Evolutionary conservation across 2,113 vertebrate genomes (phyloP).

Genomic region (Henicopernis longicauda): DNA sequence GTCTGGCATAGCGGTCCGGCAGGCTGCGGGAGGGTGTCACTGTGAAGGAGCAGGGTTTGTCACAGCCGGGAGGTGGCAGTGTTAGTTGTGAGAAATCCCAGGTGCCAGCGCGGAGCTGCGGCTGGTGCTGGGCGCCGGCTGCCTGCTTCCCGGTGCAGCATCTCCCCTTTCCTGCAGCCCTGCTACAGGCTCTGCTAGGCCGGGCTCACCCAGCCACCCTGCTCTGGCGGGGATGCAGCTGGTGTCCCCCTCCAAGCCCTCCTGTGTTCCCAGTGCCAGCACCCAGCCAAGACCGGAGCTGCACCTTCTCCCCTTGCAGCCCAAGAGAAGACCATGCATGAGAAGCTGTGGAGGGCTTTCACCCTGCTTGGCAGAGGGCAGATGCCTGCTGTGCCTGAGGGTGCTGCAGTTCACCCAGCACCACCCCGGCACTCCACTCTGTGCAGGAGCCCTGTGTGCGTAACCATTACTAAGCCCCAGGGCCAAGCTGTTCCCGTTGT

Average conservation of each 20-base stretch:
- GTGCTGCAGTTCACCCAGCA: neutral
- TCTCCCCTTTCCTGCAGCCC: neutral
- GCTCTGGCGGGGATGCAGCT: neutral
- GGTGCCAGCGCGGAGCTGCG: neutral
- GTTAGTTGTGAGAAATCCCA: neutral
- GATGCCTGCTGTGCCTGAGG: neutral
- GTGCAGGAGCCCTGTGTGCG: accelerated
- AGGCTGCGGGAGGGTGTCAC: neutral
- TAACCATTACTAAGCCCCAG: neutral
- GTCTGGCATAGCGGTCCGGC: accelerated
- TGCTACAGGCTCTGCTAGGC: neutral
- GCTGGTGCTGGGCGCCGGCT: neutral
- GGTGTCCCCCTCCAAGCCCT: neutral
- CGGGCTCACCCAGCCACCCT: neutral
- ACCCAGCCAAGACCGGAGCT: neutral
- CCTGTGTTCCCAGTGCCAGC: neutral
- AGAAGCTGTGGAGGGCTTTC: neutral
- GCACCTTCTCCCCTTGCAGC: neutral
- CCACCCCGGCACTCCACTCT: neutral
- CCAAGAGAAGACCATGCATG: neutral
- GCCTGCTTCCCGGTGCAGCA: neutral
- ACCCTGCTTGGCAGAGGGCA: neutral
- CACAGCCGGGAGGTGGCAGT: slow-evolving; percentile 47
- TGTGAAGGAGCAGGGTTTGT: neutral
- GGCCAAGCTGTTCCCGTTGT: neutral